Conservation (phyloP, 2,797 vertebrate genomes). For the Varecia variegata region DNA sequence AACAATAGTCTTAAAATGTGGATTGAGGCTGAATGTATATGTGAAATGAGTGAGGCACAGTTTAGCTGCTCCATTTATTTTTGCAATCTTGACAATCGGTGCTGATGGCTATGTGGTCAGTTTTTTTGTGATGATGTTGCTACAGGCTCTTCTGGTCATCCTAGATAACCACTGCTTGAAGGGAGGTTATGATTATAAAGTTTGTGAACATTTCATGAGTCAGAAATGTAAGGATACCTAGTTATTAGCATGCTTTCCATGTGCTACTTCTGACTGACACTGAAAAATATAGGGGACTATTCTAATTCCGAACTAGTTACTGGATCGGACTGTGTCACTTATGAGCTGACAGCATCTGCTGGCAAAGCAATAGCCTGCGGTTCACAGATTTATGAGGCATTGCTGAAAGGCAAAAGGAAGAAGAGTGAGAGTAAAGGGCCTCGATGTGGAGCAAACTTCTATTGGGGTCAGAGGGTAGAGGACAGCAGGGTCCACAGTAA, state of each 20-base stretch:
- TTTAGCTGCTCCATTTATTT: not conserved
- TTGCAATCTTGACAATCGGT: not conserved
- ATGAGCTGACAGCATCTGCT: not conserved
- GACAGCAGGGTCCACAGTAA: not conserved
- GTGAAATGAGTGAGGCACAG: not conserved
- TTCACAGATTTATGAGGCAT: not conserved
- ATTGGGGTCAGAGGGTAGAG: not conserved
- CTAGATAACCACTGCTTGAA: not conserved
- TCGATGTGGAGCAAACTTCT: not conserved
- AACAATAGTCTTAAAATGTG: not conserved
- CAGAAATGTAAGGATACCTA: not conserved
- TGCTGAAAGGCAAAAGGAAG: not conserved
- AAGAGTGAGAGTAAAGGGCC: not conserved
- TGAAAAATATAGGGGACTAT: not conserved
- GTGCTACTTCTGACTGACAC: not conserved
- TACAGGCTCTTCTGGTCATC: not conserved
- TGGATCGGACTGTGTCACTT: not conserved
- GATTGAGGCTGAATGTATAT: not conserved
- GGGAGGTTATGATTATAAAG: not conserved
- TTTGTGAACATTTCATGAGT: not conserved
- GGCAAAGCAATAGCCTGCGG: not conserved
- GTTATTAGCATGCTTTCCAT: not conserved
- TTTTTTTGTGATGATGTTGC: not conserved
- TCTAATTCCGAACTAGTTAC: slow-evolving; percentile 22
- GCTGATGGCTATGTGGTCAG: not conserved